phyloP scores from a whole-genome alignment of 1,140 invertebrate genomes.

The Atta texana region DNA sequence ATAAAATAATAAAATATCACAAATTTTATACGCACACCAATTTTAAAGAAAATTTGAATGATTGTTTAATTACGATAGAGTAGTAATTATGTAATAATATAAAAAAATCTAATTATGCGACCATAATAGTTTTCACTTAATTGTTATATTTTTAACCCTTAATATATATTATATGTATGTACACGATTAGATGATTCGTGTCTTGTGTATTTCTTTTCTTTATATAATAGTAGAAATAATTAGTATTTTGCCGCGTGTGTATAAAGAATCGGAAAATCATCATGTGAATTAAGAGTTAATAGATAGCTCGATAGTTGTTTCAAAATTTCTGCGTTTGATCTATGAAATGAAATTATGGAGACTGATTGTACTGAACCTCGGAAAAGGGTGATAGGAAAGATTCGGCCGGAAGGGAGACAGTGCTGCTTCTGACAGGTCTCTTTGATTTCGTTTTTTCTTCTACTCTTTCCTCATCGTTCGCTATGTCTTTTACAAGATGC shows the following conservation, averaged over 20 bases:
- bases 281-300: too few species aligned
- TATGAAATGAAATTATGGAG: conserved; percentile 7
- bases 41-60: neutral
- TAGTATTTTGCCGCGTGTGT: too few species aligned
- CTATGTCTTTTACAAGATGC: conserved; percentile 59
- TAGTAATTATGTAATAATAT: neutral
- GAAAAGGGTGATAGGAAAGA: conserved; percentile 73
- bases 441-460: conserved; percentile 53
- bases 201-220: too few species aligned
- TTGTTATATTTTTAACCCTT: neutral
- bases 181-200: too few species aligned
- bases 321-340: neutral
- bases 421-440: conserved; percentile 74
- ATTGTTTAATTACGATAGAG: neutral
- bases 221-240: too few species aligned
- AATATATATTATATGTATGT: too few species aligned
- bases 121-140: neutral
- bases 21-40: neutral
- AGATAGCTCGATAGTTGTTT: neutral
- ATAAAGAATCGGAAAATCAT: too few species aligned
- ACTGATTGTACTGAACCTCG: conserved; percentile 60
- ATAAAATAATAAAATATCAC: neutral
- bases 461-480: conserved; percentile 30
- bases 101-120: neutral
- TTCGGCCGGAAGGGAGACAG: conserved; percentile 74